These are phyloP conservation scores for Xestia c-nigrum DNA, from an alignment of 2,888 invertebrate species.

Conservation along the genomic window DNA sequence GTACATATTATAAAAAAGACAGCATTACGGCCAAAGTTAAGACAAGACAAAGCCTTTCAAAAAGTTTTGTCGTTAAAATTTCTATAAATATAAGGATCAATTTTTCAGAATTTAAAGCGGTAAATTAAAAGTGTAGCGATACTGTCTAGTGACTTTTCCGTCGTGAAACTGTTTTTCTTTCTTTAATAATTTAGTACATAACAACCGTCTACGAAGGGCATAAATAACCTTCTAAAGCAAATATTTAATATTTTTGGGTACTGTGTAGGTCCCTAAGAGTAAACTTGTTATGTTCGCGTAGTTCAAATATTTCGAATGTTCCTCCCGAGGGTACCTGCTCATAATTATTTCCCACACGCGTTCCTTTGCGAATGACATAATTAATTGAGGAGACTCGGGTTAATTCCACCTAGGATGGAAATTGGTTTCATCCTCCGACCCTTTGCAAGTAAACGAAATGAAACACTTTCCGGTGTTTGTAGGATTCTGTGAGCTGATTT, in stretches of 20 bases:
- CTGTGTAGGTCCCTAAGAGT: background rate
- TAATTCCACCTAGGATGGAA: slow-evolving; percentile 35
- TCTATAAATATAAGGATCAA: slow-evolving; percentile 17
- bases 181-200: background rate
- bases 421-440: slow-evolving; percentile 29
- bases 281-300: slow-evolving; percentile 3
- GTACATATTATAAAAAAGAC: background rate
- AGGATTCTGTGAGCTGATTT: slow-evolving; percentile 29
- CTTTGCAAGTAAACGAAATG: slow-evolving; percentile 30
- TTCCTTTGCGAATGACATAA: slow-evolving; percentile 39
- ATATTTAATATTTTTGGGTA: slow-evolving; percentile 25
- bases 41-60: background rate
- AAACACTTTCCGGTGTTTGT: slow-evolving; percentile 36
- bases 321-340: slow-evolving; percentile 24
- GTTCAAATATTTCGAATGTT: slow-evolving; percentile 31
- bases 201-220: background rate
- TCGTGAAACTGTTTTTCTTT: background rate
- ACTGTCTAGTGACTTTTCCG: background rate
- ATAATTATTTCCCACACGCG: slow-evolving; percentile 39
- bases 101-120: slow-evolving; percentile 26
- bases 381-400: slow-evolving; percentile 37
- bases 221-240: background rate
- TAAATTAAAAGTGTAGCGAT: slow-evolving; percentile 7
- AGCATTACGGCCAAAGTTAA: background rate
- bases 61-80: slow-evolving; percentile 26